phyloP scores from a whole-genome alignment of 53 echinoderm and acorn worm genomes.

The Luidia sarsii region DNA sequence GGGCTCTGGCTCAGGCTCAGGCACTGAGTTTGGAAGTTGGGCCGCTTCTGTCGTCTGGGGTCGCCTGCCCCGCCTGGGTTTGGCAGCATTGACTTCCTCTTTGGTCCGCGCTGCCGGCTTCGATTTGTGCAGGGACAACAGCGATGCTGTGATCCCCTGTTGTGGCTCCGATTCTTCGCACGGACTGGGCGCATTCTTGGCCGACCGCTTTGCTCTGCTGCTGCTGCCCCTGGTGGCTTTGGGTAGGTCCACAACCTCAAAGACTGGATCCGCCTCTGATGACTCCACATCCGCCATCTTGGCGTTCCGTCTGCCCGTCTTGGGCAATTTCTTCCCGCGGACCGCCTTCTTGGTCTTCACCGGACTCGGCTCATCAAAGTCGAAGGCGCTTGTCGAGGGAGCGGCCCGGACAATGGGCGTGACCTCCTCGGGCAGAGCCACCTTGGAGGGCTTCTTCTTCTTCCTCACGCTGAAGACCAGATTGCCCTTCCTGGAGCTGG shows the following conservation, averaged over 20 bases:
- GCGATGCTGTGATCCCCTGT: too few relatives aligned
- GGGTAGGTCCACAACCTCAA: neutral
- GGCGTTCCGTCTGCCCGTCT: slow-evolving; percentile 6
- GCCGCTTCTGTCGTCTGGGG: too few relatives aligned
- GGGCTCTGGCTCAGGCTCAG: too few relatives aligned
- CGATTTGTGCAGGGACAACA: too few relatives aligned
- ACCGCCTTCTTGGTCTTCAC: slow-evolving; percentile 50
- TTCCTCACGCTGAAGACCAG: slow-evolving; percentile 52
- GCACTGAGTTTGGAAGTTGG: too few relatives aligned
- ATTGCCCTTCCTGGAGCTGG: slow-evolving; percentile 66
- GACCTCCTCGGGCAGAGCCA: neutral
- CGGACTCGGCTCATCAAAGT: slow-evolving; percentile 52
- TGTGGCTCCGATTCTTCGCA: slow-evolving; percentile 10
- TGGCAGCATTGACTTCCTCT: neutral
- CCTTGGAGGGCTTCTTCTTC: slow-evolving; percentile 32
- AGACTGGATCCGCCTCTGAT: slow-evolving; percentile 38
- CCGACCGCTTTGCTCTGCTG: slow-evolving; percentile 1
- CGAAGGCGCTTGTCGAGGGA: slow-evolving; percentile 40
- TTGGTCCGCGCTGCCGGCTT: neutral
- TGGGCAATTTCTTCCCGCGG: slow-evolving; percentile 15
- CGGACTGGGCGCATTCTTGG: slow-evolving; percentile 32
- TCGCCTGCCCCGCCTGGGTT: slow-evolving; percentile 13
- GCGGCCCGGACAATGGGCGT: slow-evolving; percentile 14
- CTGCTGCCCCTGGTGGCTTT: neutral
- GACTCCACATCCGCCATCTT: slow-evolving; percentile 5